These are phyloP conservation scores for Xylocopa sonorina DNA, from an alignment of 1,140 invertebrate genomes.

Conservation along the genomic window DNA sequence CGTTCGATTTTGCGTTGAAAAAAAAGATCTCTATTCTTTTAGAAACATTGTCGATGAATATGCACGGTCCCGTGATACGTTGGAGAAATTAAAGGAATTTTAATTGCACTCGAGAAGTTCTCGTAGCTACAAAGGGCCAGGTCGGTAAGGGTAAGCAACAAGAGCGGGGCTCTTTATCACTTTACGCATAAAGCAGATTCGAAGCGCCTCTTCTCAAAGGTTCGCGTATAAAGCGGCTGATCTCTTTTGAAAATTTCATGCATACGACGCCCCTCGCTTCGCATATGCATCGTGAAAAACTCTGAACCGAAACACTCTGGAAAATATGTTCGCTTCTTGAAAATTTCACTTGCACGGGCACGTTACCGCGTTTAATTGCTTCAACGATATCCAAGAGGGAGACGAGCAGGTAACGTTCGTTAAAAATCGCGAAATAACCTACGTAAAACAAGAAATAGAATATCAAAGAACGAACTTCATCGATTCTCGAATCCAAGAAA, in stretches of 20 bases:
- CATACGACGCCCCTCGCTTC: not conserved
- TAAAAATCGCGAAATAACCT: no score
- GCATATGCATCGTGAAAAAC: not conserved
- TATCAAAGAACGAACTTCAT: no score
- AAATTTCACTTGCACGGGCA: not conserved
- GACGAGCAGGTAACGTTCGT: no score
- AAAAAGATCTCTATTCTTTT: not conserved
- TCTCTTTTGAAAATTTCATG: slow-evolving; percentile 1
- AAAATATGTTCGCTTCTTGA: not conserved
- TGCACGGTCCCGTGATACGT: not conserved
- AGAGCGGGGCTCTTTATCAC: slow-evolving; percentile 12
- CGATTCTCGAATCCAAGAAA: no score
- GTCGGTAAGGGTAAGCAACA: slow-evolving; percentile 9
- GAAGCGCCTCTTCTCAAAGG: slow-evolving; percentile 5
- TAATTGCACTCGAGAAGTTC: slow-evolving; percentile 8
- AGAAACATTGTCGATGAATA: not conserved
- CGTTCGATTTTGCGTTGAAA: not conserved
- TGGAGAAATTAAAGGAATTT: slow-evolving; percentile 8
- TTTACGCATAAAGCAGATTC: slow-evolving; percentile 9
- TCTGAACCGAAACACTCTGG: not conserved
- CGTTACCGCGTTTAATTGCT: slow-evolving; percentile 24
- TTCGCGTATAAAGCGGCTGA: slow-evolving; percentile 6
- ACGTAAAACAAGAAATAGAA: no score
- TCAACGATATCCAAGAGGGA: not conserved
- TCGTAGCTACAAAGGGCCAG: not conserved